phyloP scores from a whole-genome alignment of 2,888 invertebrate species.

The Sinotaia quadrata region DNA sequence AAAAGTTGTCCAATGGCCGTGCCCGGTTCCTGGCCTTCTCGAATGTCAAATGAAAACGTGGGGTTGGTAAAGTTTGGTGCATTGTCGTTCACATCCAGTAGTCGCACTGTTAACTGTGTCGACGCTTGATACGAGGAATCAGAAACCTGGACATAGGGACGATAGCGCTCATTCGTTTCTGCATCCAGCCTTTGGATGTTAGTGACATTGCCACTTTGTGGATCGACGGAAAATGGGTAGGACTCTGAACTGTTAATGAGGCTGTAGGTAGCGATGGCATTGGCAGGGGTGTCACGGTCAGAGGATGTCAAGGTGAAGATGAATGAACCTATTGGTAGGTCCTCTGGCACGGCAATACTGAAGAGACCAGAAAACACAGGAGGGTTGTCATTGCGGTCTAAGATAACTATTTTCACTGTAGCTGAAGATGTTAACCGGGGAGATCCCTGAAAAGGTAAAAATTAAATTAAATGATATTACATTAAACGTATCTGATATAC shows the following conservation, averaged over 20 bases:
- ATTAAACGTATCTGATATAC: too few species aligned
- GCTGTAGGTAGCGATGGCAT: slow-evolving; percentile 53
- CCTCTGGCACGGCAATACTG: slow-evolving; percentile 95
- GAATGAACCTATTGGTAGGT: slow-evolving; percentile 91
- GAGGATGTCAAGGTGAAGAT: slow-evolving; percentile 79
- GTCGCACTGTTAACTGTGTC: slow-evolving; percentile 68
- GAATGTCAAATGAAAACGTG: slow-evolving; percentile 52
- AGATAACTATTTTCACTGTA: slow-evolving; percentile 57
- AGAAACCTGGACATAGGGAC: slow-evolving; percentile 53
- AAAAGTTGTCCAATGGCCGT: slow-evolving; percentile 58
- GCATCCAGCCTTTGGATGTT: slow-evolving; percentile 72
- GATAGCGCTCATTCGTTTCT: slow-evolving; percentile 83
- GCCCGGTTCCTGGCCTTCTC: slow-evolving; percentile 51
- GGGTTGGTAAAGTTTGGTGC: slow-evolving; percentile 84
- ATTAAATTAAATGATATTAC: background rate
- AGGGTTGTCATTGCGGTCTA: slow-evolving; percentile 66
- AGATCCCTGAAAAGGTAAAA: slow-evolving; percentile 41
- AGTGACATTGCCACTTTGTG: slow-evolving; percentile 63
- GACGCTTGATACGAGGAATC: slow-evolving; percentile 53
- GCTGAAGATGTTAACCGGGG: slow-evolving; percentile 50
- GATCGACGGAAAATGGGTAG: slow-evolving; percentile 60
- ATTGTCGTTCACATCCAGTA: slow-evolving; percentile 93
- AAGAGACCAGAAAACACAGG: slow-evolving; percentile 78
- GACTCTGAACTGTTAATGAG: slow-evolving; percentile 38
- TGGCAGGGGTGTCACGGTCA: slow-evolving; percentile 61